These are phyloP conservation scores for Matsumyia berberina DNA, from an alignment of 2,888 invertebrate species.

Conservation along the genomic window DNA sequence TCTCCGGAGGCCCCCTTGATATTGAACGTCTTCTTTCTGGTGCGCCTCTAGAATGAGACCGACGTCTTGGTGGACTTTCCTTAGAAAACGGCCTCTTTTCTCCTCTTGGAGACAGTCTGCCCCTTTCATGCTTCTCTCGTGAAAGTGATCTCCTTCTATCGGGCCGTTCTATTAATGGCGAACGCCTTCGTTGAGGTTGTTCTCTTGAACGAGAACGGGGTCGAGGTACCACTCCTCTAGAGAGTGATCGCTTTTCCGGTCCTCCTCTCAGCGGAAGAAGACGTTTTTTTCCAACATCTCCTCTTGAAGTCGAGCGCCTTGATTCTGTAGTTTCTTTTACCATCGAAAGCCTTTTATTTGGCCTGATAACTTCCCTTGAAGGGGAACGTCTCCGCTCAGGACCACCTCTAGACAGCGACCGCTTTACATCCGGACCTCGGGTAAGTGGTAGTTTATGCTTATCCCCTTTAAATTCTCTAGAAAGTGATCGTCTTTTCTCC, in stretches of 20 bases:
- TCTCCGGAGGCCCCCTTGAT: constrained; percentile 71
- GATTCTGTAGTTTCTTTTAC: constrained; percentile 9
- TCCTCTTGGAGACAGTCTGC: constrained; percentile 22
- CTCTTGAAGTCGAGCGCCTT: constrained; percentile 41
- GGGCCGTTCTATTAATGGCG: constrained; percentile 4
- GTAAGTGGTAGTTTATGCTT: constrained; percentile 16
- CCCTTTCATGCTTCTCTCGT: constrained; percentile 6
- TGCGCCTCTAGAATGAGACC: constrained; percentile 44
- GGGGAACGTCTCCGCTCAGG: constrained; percentile 17
- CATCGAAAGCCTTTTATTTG: not conserved
- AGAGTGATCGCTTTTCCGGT: constrained; percentile 10
- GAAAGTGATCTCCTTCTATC: constrained; percentile 47
- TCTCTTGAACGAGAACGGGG: constrained; percentile 42
- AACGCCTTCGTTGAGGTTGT: not conserved
- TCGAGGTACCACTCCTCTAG: constrained; percentile 13
- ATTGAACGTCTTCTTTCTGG: constrained; percentile 80
- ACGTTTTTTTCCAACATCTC: constrained; percentile 21
- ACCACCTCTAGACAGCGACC: constrained; percentile 5
- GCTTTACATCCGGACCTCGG: constrained; percentile 5
- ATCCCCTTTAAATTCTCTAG: constrained; percentile 41
- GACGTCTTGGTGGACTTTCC: constrained; percentile 7
- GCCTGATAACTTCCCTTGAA: constrained; percentile 20
- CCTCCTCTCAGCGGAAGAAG: not conserved
- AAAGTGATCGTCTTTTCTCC: constrained; percentile 55
- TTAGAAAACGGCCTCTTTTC: constrained; percentile 34